Conservation (phyloP, 2,113 vertebrate genomes). For the Archilochus colubris region DNA sequence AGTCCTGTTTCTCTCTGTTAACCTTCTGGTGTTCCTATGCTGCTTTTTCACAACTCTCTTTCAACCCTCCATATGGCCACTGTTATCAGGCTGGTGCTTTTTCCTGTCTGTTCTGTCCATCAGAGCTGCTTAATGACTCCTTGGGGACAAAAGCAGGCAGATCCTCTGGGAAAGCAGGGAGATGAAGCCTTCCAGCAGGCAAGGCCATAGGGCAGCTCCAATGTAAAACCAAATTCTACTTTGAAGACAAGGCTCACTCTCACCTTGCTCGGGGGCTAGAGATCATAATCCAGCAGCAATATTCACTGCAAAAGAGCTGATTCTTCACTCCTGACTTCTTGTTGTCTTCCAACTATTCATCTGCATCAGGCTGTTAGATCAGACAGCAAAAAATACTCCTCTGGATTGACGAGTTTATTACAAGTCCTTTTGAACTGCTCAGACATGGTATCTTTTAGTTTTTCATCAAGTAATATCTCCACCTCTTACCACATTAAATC, state of each 20-base stretch:
- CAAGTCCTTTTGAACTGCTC: not conserved
- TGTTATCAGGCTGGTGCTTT: not conserved
- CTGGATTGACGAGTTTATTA: not conserved
- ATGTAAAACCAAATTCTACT: no score
- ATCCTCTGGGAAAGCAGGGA: no score
- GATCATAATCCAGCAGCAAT: no score
- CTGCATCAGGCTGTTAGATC: not conserved
- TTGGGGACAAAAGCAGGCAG: not conserved
- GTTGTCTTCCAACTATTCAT: accelerated
- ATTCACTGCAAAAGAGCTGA: no score
- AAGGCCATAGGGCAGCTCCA: no score
- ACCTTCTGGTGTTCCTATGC: not conserved
- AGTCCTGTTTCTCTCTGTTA: not conserved
- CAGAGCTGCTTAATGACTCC: not conserved
- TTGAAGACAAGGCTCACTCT: no score
- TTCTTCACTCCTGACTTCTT: no score
- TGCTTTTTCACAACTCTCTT: not conserved
- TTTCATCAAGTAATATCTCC: not conserved
- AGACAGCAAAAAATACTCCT: not conserved
- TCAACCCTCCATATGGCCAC: not conserved
- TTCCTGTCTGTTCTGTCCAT: not conserved
- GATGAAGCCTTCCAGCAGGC: no score
- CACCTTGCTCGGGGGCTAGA: no score
- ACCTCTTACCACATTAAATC: no score
- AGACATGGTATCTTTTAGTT: not conserved